phyloP scores from a whole-genome alignment of 2,888 invertebrate species.

The Cecidostiba fungosa region DNA sequence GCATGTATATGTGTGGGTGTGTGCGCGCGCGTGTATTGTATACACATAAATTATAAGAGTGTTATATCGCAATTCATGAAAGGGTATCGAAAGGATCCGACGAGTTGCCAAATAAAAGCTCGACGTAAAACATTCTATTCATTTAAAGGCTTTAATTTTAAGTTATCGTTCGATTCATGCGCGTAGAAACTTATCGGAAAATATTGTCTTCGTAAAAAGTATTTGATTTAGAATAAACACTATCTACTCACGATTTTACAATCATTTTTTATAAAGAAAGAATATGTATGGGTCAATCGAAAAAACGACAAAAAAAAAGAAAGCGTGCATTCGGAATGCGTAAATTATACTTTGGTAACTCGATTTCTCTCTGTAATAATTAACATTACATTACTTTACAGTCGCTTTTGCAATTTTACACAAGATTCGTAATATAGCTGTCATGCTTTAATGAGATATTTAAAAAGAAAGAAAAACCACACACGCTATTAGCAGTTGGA shows the following conservation, averaged over 20 bases:
- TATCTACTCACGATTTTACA: neutral
- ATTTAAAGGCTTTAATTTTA: neutral
- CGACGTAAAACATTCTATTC: slow-evolving; percentile 27
- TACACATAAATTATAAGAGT: slow-evolving; percentile 38
- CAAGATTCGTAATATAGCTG: neutral
- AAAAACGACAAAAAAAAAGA: neutral
- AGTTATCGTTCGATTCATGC: neutral
- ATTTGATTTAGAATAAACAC: neutral
- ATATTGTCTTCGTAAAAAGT: neutral
- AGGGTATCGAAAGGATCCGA: slow-evolving; percentile 37
- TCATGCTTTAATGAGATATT: slow-evolving; percentile 4
- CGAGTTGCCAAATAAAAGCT: slow-evolving; percentile 58
- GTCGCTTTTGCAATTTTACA: slow-evolving; percentile 37
- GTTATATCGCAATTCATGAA: slow-evolving; percentile 9
- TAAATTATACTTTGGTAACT: slow-evolving; percentile 30
- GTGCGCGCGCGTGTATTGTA: neutral
- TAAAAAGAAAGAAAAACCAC: no score
- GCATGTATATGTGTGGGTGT: neutral
- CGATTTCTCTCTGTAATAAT: slow-evolving; percentile 34
- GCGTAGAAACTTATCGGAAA: neutral
- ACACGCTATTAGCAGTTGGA: no score
- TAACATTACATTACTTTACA: slow-evolving; percentile 1
- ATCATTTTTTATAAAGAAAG: neutral
- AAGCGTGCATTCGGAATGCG: neutral
- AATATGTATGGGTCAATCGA: neutral